Evolutionary conservation across 2,888 invertebrate genomes (phyloP).

Genomic region (Vesta saturnalis): DNA sequence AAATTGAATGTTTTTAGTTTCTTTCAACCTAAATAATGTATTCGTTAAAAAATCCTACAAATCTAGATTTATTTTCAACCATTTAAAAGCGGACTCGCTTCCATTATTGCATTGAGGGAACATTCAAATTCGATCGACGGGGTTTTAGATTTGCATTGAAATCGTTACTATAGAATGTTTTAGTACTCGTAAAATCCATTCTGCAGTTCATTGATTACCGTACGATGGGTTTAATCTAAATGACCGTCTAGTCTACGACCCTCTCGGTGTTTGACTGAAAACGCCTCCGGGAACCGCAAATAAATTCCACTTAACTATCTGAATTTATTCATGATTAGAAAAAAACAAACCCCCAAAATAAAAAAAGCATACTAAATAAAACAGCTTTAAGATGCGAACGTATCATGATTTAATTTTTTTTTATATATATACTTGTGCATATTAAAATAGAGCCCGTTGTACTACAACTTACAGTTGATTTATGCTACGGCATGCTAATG

Average conservation of each 20-base stretch:
- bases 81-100: slow-evolving; percentile 9
- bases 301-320: slow-evolving; percentile 37
- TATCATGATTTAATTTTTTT: not conserved
- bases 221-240: slow-evolving; percentile 31
- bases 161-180: slow-evolving; percentile 14
- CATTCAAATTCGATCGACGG: slow-evolving; percentile 10
- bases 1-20: slow-evolving; percentile 7
- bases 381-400: not conserved
- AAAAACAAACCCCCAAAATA: slow-evolving; percentile 7
- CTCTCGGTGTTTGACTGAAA: slow-evolving; percentile 35
- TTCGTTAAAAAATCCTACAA: slow-evolving; percentile 12
- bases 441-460: slow-evolving; percentile 25
- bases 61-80: slow-evolving; percentile 12
- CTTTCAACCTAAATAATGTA: slow-evolving; percentile 10
- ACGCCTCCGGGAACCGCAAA: slow-evolving; percentile 37
- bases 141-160: slow-evolving; percentile 20
- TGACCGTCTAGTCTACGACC: slow-evolving; percentile 34
- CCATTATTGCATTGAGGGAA: slow-evolving; percentile 2
- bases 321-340: slow-evolving; percentile 34
- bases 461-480: slow-evolving; percentile 39
- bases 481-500: slow-evolving; percentile 44
- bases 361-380: slow-evolving; percentile 1
- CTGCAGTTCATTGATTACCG: slow-evolving; percentile 25
- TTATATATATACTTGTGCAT: slow-evolving; percentile 7
- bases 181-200: slow-evolving; percentile 18